Evolutionary conservation across 2,797 vertebrate species (phyloP).

Genomic region (Luscinia luscinia): DNA sequence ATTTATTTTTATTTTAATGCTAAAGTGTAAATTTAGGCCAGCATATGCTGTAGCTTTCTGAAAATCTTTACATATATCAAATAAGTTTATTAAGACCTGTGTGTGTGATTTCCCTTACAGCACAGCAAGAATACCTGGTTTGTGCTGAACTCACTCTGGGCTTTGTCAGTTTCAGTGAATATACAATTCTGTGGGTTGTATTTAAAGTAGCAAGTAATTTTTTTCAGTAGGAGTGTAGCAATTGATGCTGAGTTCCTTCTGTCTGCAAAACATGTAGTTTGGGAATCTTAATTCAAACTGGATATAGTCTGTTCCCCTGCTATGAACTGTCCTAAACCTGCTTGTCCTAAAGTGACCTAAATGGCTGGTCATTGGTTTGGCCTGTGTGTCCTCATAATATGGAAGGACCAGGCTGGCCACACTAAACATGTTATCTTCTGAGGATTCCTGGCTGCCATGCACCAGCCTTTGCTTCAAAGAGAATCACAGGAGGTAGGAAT

Average conservation of each 20-base stretch:
- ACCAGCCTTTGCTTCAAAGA: neutral
- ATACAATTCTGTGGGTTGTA: slow-evolving; percentile 3
- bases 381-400: neutral
- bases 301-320: neutral
- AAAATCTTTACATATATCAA: neutral
- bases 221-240: slow-evolving; percentile 20
- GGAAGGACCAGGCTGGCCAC: neutral
- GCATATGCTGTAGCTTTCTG: neutral
- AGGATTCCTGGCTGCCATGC: neutral
- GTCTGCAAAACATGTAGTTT: slow-evolving; percentile 11
- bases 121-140: neutral
- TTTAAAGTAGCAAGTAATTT: slow-evolving; percentile 51
- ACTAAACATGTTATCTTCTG: neutral
- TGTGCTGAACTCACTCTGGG: neutral
- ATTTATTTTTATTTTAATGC: neutral
- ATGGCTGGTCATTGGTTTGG: neutral
- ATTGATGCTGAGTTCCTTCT: slow-evolving; percentile 44
- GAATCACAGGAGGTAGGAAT: neutral
- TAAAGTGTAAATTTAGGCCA: neutral
- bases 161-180: slow-evolving; percentile 19
- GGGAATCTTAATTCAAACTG: neutral
- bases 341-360: slow-evolving; percentile 34
- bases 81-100: neutral
- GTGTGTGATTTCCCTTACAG: neutral
- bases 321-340: neutral